phyloP scores from a whole-genome alignment of 2,797 vertebrate genomes.

The Phoxinus dragarum region DNA sequence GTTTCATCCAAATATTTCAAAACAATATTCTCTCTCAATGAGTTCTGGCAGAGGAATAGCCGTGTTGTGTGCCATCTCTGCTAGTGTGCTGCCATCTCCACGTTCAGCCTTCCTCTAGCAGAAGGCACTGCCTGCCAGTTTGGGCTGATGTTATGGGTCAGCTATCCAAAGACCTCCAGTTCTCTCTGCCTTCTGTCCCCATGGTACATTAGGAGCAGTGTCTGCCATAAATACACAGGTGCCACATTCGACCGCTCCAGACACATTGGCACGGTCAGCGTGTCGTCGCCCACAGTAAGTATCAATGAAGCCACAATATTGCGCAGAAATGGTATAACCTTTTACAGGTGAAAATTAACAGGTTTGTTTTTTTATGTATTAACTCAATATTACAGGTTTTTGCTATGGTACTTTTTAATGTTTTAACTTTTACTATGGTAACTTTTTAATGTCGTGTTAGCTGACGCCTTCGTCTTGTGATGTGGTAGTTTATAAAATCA shows the following conservation, averaged over 20 bases:
- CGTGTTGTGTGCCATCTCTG: constrained; percentile 36
- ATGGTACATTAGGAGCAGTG: background rate
- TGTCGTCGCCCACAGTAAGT: too few relatives aligned
- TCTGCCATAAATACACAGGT: background rate
- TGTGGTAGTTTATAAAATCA: too few relatives aligned
- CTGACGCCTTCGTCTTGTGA: too few relatives aligned
- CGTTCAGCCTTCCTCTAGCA: constrained; percentile 47
- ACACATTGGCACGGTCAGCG: too few relatives aligned
- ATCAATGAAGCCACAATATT: too few relatives aligned
- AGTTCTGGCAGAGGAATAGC: constrained; percentile 49
- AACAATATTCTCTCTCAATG: constrained; percentile 52
- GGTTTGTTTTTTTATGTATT: too few relatives aligned
- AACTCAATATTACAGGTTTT: too few relatives aligned
- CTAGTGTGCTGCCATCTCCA: constrained; percentile 35
- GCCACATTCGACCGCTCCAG: background rate
- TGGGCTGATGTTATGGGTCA: constrained; percentile 41
- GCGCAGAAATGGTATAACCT: too few relatives aligned
- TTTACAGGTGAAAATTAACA: too few relatives aligned
- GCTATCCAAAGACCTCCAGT: constrained; percentile 34
- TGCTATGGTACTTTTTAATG: too few relatives aligned
- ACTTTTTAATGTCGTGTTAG: too few relatives aligned
- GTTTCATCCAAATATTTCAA: constrained; percentile 32
- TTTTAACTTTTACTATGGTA: too few relatives aligned
- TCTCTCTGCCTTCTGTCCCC: constrained; percentile 4
- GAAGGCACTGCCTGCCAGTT: constrained; percentile 33